These are phyloP conservation scores for Musca vetustissima DNA, from an alignment of 1,140 invertebrate species.

Conservation along the genomic window DNA sequence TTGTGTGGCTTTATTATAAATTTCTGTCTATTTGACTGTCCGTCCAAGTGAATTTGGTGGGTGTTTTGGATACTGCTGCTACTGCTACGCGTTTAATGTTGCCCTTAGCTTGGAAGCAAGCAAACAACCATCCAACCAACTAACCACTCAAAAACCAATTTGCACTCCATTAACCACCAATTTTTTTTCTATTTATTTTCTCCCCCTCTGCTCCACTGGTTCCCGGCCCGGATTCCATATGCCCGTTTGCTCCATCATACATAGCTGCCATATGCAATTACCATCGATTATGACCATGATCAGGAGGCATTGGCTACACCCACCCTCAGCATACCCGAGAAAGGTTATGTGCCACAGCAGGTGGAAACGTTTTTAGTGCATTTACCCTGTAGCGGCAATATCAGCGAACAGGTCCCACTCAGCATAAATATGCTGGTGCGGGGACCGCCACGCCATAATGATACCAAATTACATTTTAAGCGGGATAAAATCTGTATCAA, in stretches of 20 bases:
- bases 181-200: constrained; percentile 17
- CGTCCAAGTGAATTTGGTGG: not conserved
- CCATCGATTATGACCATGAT: constrained; percentile 73
- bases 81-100: not conserved
- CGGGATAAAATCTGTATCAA: constrained; percentile 86
- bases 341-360: constrained; percentile 72
- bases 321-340: constrained; percentile 77
- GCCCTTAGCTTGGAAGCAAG: not conserved
- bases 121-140: not conserved
- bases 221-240: too few relatives aligned
- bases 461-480: constrained; percentile 76
- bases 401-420: constrained; percentile 67
- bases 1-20: not conserved
- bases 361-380: constrained; percentile 77
- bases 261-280: constrained; percentile 76
- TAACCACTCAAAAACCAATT: constrained; percentile 33
- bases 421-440: constrained; percentile 79
- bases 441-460: constrained; percentile 62
- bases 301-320: constrained; percentile 72
- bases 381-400: constrained; percentile 73
- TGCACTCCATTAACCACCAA: constrained; percentile 39
- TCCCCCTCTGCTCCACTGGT: not conserved
- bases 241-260: constrained; percentile 31
- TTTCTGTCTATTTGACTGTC: not conserved
- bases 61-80: too few relatives aligned